Percentiles rank a stretch among this genome's conserved stretches.
These are phyloP conservation scores for Parazoanthus swiftii DNA, from an alignment of 92 coral and sea anemone genomes.

Conservation along the genomic window DNA sequence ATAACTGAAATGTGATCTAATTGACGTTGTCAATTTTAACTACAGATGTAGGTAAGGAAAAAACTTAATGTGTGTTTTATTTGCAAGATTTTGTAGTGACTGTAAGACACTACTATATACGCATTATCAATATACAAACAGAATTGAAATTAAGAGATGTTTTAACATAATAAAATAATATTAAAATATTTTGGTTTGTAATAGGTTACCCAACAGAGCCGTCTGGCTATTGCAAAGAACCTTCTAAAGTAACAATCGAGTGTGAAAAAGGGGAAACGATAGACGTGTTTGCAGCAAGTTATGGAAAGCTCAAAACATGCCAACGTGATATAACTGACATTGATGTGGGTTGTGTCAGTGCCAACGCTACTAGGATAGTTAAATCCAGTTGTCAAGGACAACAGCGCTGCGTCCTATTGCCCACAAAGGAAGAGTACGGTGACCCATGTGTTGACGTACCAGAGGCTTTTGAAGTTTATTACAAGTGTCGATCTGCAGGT, in stretches of 20 bases:
- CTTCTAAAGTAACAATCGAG: too few relatives aligned
- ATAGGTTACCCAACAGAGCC: neutral
- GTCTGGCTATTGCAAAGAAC: neutral
- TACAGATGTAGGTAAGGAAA: too few relatives aligned
- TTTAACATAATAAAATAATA: too few relatives aligned
- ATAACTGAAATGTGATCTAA: too few relatives aligned
- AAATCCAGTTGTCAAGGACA: slow-evolving; percentile 10
- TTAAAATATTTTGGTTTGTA: neutral
- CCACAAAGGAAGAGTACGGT: neutral
- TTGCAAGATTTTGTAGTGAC: too few relatives aligned
- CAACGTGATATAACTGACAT: neutral
- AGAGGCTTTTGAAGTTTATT: neutral
- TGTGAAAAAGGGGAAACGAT: neutral
- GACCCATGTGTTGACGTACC: neutral
- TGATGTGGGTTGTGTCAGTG: neutral
- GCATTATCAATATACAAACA: too few relatives aligned
- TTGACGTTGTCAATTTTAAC: too few relatives aligned
- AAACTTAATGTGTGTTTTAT: too few relatives aligned
- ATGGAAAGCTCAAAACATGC: neutral
- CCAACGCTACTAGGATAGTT: neutral
- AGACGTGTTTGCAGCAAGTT: neutral
- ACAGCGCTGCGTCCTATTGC: neutral
- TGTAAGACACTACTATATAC: too few relatives aligned
- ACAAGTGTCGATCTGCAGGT: neutral
- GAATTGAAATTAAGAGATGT: neutral